These are phyloP conservation scores for Hoplostethus mediterraneus DNA, from an alignment of 2,797 vertebrate species.

Conservation along the genomic window DNA sequence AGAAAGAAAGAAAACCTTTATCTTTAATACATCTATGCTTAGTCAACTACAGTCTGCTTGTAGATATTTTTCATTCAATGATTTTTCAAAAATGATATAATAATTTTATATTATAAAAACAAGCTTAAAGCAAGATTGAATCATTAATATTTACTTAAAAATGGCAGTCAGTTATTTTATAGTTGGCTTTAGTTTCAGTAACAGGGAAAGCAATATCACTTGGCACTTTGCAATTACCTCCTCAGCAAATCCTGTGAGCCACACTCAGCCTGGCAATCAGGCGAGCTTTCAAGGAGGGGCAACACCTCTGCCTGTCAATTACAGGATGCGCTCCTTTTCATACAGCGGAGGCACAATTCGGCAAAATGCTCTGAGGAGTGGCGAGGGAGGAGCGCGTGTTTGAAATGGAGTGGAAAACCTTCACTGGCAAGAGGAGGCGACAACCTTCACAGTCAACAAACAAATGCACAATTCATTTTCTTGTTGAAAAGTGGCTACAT, in stretches of 20 bases:
- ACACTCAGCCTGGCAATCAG: slow-evolving; percentile 34
- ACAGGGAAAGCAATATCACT: neutral
- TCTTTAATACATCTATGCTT: no score
- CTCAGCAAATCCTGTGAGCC: slow-evolving; percentile 31
- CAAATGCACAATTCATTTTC: no score
- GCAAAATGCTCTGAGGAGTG: neutral
- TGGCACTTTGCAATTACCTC: slow-evolving; percentile 4
- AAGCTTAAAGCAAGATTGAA: no score
- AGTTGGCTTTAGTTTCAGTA: no score
- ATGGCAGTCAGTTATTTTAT: no score
- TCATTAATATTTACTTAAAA: neutral
- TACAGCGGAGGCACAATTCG: neutral
- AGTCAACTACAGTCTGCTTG: no score
- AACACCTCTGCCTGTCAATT: slow-evolving; percentile 45
- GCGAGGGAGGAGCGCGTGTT: neutral
- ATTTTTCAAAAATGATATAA: no score
- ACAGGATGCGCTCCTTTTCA: neutral
- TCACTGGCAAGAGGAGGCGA: neutral
- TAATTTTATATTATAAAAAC: no score
- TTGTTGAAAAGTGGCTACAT: no score
- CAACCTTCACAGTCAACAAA: no score
- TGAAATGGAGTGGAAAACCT: neutral
- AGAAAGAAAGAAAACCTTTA: no score
- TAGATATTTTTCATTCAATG: no score
- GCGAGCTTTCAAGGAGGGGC: slow-evolving; percentile 26